Percentiles rank a stretch among this genome's conserved stretches.
Conservation (phyloP, 2,888 invertebrate genomes). For the Euzetes globulus region DNA sequence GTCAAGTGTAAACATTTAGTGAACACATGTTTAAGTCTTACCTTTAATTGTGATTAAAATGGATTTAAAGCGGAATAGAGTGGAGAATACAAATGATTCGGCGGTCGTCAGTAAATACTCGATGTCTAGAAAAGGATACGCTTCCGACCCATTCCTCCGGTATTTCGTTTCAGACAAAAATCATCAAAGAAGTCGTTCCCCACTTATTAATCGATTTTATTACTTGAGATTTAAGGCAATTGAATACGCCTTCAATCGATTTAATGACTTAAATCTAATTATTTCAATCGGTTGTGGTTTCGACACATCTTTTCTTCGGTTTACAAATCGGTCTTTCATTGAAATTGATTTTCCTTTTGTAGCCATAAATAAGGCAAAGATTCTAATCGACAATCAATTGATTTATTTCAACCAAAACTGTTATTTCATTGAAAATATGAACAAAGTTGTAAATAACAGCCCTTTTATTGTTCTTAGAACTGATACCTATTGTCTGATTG, state of each 20-base stretch:
- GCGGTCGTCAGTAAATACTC: slow-evolving; percentile 29
- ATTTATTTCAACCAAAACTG: not conserved
- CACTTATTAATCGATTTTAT: slow-evolving; percentile 36
- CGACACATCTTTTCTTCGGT: slow-evolving; percentile 32
- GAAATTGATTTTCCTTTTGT: slow-evolving; percentile 35
- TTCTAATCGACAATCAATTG: slow-evolving; percentile 25
- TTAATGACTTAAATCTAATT: slow-evolving; percentile 4
- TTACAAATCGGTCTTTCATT: slow-evolving; percentile 12
- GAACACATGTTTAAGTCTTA: too few relatives aligned
- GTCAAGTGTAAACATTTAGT: too few relatives aligned
- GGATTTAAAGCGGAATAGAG: not conserved
- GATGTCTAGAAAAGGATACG: slow-evolving; percentile 21
- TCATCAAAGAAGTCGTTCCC: not conserved
- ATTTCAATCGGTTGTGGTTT: slow-evolving; percentile 34
- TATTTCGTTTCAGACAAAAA: slow-evolving; percentile 15
- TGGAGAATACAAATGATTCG: slow-evolving; percentile 30
- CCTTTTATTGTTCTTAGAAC: slow-evolving; percentile 13
- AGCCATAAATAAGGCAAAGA: slow-evolving; percentile 24
- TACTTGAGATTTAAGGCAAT: slow-evolving; percentile 32
- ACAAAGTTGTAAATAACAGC: not conserved
- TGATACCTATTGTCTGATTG: slow-evolving; percentile 28
- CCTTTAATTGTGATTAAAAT: not conserved
- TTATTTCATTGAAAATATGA: not conserved
- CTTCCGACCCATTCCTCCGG: slow-evolving; percentile 13
- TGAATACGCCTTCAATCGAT: not conserved